Base-by-base conservation (phyloP, 2,888 invertebrate species). In the Coleophora flavipennella region DNA sequence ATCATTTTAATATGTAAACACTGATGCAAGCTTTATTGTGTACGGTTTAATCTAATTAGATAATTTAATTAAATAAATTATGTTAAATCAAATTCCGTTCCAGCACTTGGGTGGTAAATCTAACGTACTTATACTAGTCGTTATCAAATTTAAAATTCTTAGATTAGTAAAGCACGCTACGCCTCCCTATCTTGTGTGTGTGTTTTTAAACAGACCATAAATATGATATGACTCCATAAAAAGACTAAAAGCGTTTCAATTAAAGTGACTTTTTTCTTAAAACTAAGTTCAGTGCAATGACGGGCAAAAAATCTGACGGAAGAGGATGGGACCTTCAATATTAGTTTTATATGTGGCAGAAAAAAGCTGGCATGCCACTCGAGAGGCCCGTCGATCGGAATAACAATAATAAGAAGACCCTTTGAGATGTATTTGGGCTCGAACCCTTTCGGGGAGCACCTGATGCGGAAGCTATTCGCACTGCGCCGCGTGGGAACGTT, bases 311-410 rank as follows among this genome's bases (percentile, higher is more conserved):
- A 74, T 59, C 62, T 60, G 62, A 62, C 84, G 84, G 84, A 84
- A 84, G 76, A 77, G 84, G 84, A 83, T 81, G 84, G 80, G 80
- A 72, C 79, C 69, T 69, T 76, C 78, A 83, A 84, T 84, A 83
- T 84, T 84, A 83, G 84, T 84, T 83, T 83, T 80, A 83, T 83
- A 79, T 74, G 64, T 68, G 68, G 51, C 53, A 68, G 69, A 83
- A 81, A 84, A 84, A 84, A 72, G 42, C 64, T 71, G 72, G 74
- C 72, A 73, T 70, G 73, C 74, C 72, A 72, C 70, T 76, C 59
- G 68, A 73, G 74, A 78, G 72, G 75, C 74, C 76, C 74, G 79
- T 76, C 75, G 72, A 75, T 76, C 72, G 65, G 64, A 76, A 66
- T 76, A 81, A 73, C 59, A 74, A 80, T 75, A 80, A 74, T 76